Percentiles rank a stretch among this genome's conserved stretches.
phyloP scores from a whole-genome alignment of 2,113 vertebrate species.

The Pristiophorus japonicus region DNA sequence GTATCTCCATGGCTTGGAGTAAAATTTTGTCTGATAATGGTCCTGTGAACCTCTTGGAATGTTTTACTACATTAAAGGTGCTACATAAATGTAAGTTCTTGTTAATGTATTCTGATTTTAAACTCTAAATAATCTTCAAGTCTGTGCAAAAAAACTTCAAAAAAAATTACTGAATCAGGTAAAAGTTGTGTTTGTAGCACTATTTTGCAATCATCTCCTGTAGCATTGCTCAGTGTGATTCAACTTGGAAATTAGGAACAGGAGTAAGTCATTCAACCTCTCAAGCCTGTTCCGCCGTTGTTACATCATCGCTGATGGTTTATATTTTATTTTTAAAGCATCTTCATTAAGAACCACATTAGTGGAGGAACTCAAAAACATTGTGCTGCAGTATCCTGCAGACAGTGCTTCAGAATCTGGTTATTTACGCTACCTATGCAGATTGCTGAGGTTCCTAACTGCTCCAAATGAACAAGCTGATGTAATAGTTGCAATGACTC shows the following conservation, averaged over 20 bases:
- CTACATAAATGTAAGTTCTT: background rate
- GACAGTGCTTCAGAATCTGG: background rate
- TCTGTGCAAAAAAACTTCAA: background rate
- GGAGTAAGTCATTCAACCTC: background rate
- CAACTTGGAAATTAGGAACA: background rate
- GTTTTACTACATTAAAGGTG: background rate
- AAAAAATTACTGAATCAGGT: background rate
- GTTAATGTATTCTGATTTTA: background rate
- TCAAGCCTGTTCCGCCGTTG: background rate
- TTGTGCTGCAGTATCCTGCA: background rate
- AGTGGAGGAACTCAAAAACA: conserved; percentile 28
- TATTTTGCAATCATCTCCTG: background rate
- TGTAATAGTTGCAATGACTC: background rate
- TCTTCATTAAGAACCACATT: background rate
- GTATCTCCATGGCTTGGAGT: background rate
- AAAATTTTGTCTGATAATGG: background rate
- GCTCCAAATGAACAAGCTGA: conserved; percentile 33
- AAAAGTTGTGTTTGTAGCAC: background rate
- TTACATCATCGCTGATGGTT: background rate
- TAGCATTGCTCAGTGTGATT: background rate
- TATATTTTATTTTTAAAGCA: conserved; percentile 17
- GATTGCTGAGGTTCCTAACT: background rate
- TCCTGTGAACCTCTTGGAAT: background rate
- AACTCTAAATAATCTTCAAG: background rate
- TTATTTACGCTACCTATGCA: background rate